Evolutionary conservation across 1,140 invertebrate genomes (phyloP).

Genomic region (Lepidurus apus): DNA sequence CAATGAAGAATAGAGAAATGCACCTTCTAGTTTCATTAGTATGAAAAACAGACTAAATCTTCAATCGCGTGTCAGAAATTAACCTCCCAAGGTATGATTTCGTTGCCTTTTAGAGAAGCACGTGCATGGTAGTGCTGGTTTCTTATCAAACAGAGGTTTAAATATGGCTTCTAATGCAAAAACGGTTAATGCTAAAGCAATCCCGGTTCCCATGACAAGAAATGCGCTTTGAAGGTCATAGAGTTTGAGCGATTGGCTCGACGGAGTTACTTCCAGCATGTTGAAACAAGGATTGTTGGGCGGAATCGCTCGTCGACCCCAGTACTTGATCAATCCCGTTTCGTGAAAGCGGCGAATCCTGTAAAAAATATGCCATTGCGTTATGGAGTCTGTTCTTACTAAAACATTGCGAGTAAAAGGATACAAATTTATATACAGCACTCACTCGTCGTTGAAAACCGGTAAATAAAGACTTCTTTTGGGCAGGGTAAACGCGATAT

Average conservation of each 20-base stretch:
- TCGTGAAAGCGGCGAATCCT: conserved; percentile 20
- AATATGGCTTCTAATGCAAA: conserved; percentile 12
- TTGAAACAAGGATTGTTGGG: background rate
- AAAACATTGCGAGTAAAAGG: too few species aligned
- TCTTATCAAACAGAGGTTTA: background rate
- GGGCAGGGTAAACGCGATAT: background rate
- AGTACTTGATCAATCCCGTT: conserved; percentile 23
- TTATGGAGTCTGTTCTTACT: too few species aligned
- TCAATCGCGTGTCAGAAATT: background rate
- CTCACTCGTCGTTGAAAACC: background rate
- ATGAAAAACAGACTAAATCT: background rate
- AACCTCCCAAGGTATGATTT: background rate
- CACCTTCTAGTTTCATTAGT: background rate
- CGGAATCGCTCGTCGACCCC: conserved; percentile 23
- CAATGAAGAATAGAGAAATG: too few species aligned
- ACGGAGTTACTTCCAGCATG: background rate
- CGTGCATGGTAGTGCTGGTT: background rate
- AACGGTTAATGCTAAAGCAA: background rate
- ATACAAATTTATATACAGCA: background rate
- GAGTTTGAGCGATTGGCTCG: conserved; percentile 5
- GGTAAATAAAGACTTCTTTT: background rate
- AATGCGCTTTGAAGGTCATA: conserved; percentile 19
- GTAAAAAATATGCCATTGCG: background rate
- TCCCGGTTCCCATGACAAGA: background rate
- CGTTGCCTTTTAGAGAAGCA: background rate